Evolutionary conservation across 2,888 invertebrate genomes (phyloP).

Genomic region (Tuberolachnus salignus): DNA sequence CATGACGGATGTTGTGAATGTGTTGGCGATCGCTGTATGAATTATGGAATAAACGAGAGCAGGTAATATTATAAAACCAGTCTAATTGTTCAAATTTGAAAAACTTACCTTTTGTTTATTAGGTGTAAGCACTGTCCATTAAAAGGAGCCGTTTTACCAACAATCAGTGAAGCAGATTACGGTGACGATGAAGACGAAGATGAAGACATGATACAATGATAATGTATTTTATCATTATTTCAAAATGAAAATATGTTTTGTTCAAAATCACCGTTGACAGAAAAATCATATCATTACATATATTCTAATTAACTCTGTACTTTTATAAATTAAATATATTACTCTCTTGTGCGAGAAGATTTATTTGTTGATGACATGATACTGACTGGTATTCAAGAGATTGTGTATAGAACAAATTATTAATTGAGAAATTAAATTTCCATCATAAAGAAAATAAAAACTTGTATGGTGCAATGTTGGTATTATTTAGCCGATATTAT

Average conservation of each 20-base stretch:
- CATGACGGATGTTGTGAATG: constrained; percentile 95
- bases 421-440: too few relatives aligned
- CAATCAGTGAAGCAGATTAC: constrained; percentile 69
- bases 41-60: constrained; percentile 88
- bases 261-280: neutral
- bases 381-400: too few relatives aligned
- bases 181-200: constrained; percentile 65
- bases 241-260: neutral
- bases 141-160: constrained; percentile 64
- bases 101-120: constrained; percentile 56
- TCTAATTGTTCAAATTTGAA: neutral
- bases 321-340: constrained; percentile 20
- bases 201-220: constrained; percentile 51
- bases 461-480: too few relatives aligned
- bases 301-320: constrained; percentile 36
- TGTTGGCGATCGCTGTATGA: constrained; percentile 84
- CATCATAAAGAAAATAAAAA: too few relatives aligned
- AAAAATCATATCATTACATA: constrained; percentile 43
- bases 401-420: too few relatives aligned
- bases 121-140: constrained; percentile 72
- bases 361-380: neutral
- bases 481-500: too few relatives aligned
- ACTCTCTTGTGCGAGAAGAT: neutral
- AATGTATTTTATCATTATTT: constrained; percentile 3
- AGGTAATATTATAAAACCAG: constrained; percentile 64